phyloP scores from a whole-genome alignment of 1,140 invertebrate genomes.

The Saxidomus purpurata region DNA sequence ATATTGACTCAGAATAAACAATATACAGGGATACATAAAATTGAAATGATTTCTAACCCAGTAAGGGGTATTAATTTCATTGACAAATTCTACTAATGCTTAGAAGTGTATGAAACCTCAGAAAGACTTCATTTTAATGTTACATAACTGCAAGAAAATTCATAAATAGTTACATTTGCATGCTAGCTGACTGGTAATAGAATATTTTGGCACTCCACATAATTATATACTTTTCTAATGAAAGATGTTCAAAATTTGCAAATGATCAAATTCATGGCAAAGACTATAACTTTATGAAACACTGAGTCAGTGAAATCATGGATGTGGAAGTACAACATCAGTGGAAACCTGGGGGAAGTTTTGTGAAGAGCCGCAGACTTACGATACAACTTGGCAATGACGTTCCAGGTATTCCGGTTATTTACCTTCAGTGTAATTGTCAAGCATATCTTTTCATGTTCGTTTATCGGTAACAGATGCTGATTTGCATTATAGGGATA shows the following conservation, averaged over 20 bases:
- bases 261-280: too few species aligned
- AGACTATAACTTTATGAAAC: too few species aligned
- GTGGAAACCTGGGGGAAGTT: constrained; percentile 36
- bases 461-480: constrained; percentile 2
- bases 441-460: not conserved
- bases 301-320: not conserved
- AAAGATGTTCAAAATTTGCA: too few species aligned
- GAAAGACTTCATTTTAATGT: too few species aligned
- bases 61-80: not conserved
- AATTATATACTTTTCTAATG: too few species aligned
- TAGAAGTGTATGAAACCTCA: not conserved
- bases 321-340: not conserved
- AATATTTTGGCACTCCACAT: too few species aligned
- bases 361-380: constrained; percentile 14
- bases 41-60: not conserved
- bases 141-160: too few species aligned
- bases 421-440: not conserved
- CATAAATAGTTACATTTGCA: too few species aligned
- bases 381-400: constrained; percentile 2
- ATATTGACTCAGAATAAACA: constrained; percentile 31
- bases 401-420: not conserved
- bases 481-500: not conserved
- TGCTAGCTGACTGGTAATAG: too few species aligned
- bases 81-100: not conserved
- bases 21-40: constrained; percentile 15